Evolutionary conservation across 1,140 invertebrate genomes (phyloP).

Genomic region (Paralvinella palmiformis): DNA sequence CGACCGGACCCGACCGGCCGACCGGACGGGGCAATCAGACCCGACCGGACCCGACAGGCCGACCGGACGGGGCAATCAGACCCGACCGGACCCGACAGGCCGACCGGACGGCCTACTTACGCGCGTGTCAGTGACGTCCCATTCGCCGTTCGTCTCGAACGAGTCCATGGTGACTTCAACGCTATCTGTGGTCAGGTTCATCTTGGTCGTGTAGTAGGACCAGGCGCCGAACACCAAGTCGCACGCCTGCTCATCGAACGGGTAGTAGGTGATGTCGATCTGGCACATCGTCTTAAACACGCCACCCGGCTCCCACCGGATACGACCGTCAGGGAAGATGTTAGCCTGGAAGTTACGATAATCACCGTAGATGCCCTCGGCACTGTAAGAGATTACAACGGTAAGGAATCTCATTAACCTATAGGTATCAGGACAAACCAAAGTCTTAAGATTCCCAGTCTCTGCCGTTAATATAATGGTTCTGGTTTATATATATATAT

Average conservation of each 20-base stretch:
- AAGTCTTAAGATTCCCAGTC: no score
- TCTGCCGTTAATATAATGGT: no score
- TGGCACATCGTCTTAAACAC: conserved; percentile 19
- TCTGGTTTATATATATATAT: no score
- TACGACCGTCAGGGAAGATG: not conserved
- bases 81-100: no score
- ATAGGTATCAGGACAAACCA: no score
- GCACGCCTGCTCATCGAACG: conserved; percentile 24
- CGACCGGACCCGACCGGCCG: no score
- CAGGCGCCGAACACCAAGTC: conserved; percentile 16
- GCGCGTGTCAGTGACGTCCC: conserved; percentile 6
- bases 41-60: no score
- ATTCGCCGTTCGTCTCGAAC: conserved; percentile 17
- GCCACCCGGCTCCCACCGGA: conserved; percentile 19
- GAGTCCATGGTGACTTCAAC: conserved; percentile 10
- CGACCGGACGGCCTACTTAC: no score
- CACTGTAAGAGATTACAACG: conserved; percentile 5
- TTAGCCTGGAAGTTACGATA: conserved; percentile 14
- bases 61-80: no score
- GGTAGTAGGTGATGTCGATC: conserved; percentile 51
- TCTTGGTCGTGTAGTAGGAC: conserved; percentile 15
- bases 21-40: no score
- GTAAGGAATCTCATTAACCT: no score
- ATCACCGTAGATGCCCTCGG: conserved; percentile 11
- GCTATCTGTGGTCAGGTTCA: conserved; percentile 19